phyloP scores from a whole-genome alignment of 2,888 invertebrate genomes.

The Schizotus pectinicornis region DNA sequence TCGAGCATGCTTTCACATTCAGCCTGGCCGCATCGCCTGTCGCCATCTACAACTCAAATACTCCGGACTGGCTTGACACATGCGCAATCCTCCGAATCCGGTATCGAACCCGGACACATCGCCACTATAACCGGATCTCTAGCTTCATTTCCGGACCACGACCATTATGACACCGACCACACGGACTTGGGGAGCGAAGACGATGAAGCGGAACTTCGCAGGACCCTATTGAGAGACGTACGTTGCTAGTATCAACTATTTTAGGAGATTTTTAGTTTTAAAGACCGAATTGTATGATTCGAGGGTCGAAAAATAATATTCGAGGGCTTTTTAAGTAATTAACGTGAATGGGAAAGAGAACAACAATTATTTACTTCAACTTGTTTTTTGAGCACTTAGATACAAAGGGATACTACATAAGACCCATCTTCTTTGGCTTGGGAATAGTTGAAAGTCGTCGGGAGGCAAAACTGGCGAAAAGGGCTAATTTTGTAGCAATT shows the following conservation, averaged over 20 bases:
- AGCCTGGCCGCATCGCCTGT: constrained; percentile 58
- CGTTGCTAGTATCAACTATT: constrained; percentile 58
- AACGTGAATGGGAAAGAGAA: not conserved
- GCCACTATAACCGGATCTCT: constrained; percentile 78
- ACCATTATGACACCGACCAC: constrained; percentile 80
- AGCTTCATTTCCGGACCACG: constrained; percentile 61
- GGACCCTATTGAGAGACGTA: constrained; percentile 82
- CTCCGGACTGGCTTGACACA: constrained; percentile 47
- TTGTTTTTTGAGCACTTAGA: too few species aligned
- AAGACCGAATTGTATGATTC: too few species aligned
- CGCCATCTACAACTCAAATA: constrained; percentile 54
- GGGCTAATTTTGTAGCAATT: too few species aligned
- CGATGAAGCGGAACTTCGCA: constrained; percentile 78
- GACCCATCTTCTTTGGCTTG: too few species aligned
- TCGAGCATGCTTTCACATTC: constrained; percentile 55
- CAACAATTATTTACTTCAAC: not conserved
- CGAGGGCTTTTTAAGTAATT: not conserved
- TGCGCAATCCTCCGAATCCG: constrained; percentile 64
- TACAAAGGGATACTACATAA: too few species aligned
- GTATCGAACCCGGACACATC: constrained; percentile 69
- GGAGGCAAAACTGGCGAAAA: too few species aligned
- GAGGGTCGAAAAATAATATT: too few species aligned
- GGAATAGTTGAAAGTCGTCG: too few species aligned
- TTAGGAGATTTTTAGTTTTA: not conserved
- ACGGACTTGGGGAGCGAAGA: constrained; percentile 81